Percentiles rank a stretch among this genome's conserved stretches.
These are phyloP conservation scores for Podocnemis expansa DNA, from an alignment of 2,113 vertebrate species.

Conservation along the genomic window DNA sequence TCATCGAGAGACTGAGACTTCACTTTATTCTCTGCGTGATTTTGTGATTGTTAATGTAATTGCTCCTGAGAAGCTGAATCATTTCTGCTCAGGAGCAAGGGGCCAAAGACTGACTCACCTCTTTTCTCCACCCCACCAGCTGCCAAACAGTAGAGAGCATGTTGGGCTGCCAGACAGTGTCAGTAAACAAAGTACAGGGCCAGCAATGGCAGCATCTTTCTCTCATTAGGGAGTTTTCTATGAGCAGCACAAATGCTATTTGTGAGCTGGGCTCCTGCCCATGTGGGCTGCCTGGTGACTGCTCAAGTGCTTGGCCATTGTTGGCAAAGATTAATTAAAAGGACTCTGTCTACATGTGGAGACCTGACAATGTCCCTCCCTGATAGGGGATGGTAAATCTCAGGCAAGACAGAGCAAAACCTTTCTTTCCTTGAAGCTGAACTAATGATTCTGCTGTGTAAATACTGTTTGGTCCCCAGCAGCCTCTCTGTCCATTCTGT, in stretches of 20 bases:
- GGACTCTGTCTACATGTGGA: neutral
- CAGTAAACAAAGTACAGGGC: conserved; percentile 70
- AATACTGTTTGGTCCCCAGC: neutral
- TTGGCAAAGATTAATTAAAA: conserved; percentile 52
- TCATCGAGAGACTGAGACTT: conserved; percentile 19
- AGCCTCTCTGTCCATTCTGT: neutral
- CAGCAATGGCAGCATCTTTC: conserved; percentile 82
- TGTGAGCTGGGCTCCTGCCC: conserved; percentile 63
- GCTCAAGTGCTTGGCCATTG: conserved; percentile 45
- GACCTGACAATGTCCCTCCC: neutral
- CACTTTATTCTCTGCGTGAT: conserved; percentile 32
- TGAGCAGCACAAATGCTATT: conserved; percentile 73
- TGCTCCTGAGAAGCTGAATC: conserved; percentile 54
- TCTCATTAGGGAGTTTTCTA: conserved; percentile 79
- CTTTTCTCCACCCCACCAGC: conserved; percentile 44
- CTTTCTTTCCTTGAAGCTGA: neutral
- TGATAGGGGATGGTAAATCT: conserved; percentile 3
- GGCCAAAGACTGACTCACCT: conserved; percentile 82
- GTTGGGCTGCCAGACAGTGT: conserved; percentile 77
- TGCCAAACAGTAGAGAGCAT: conserved; percentile 81
- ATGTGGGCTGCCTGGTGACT: neutral
- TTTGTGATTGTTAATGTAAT: conserved; percentile 57
- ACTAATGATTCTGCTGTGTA: conserved; percentile 8
- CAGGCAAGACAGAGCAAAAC: neutral
- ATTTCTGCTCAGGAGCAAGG: conserved; percentile 54